phyloP scores from a whole-genome alignment of 2,888 invertebrate genomes.

The Drymonia ruficornis region DNA sequence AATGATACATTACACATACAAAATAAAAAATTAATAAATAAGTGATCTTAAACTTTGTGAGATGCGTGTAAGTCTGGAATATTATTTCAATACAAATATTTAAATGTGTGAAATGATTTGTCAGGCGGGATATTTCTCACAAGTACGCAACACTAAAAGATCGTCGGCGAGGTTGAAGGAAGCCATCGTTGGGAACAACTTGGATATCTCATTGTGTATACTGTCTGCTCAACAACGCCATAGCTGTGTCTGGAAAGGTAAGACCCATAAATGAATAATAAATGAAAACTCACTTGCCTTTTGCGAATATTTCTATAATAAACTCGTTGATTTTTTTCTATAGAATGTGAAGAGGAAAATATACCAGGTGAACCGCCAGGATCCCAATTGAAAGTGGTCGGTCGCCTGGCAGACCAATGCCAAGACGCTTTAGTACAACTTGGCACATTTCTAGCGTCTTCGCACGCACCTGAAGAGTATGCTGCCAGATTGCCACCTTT shows the following conservation, averaged over 20 bases:
- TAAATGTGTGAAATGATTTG: slow-evolving; percentile 35
- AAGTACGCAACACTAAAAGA: slow-evolving; percentile 98
- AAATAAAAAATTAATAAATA: background rate
- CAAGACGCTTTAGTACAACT: slow-evolving; percentile 99
- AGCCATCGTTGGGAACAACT: slow-evolving; percentile 95
- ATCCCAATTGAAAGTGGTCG: slow-evolving; percentile 95
- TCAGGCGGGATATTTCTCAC: slow-evolving; percentile 98
- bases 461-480: slow-evolving; percentile 97
- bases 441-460: slow-evolving; percentile 97
- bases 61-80: no score
- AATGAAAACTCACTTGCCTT: no score
- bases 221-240: slow-evolving; percentile 98
- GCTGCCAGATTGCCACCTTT: slow-evolving; percentile 94
- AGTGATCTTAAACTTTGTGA: background rate
- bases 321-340: background rate
- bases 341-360: slow-evolving; percentile 66
- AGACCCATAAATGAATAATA: slow-evolving; percentile 1
- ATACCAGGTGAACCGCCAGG: slow-evolving; percentile 86
- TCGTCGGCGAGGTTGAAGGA: slow-evolving; percentile 98
- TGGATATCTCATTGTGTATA: slow-evolving; percentile 96
- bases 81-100: no score
- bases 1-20: background rate
- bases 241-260: slow-evolving; percentile 93
- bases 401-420: slow-evolving; percentile 94
- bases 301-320: no score